phyloP scores from a whole-genome alignment of 1,140 invertebrate genomes.

The Marisa cornuarietis region DNA sequence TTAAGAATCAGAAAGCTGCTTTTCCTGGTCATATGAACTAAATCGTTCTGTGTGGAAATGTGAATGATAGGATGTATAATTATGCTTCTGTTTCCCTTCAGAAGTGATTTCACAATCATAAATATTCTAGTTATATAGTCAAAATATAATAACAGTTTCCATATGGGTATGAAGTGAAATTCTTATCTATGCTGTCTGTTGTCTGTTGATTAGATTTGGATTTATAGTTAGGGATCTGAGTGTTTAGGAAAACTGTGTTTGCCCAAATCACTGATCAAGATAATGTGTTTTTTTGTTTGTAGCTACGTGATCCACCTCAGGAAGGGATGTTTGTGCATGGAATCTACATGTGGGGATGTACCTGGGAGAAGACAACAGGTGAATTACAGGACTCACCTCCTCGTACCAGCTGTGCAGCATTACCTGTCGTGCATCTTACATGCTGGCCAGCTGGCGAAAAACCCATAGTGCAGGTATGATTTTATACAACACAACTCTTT shows the following conservation, averaged over 20 bases:
- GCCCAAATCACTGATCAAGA: background rate
- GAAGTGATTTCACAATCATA: background rate
- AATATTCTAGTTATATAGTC: background rate
- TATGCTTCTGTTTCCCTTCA: background rate
- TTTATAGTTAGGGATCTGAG: background rate
- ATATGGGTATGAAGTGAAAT: background rate
- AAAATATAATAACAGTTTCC: background rate
- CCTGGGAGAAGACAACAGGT: slow-evolving; percentile 65
- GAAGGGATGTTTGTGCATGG: slow-evolving; percentile 67
- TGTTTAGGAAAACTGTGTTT: background rate
- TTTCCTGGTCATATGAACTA: no score
- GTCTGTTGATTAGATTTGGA: no score
- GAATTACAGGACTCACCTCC: slow-evolving; percentile 63
- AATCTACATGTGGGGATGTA: slow-evolving; percentile 65
- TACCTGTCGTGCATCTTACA: slow-evolving; percentile 65
- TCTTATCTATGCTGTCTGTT: no score
- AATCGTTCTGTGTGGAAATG: no score
- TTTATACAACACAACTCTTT: no score
- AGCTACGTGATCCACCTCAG: slow-evolving; percentile 65
- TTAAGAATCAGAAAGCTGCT: no score
- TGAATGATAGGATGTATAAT: no score
- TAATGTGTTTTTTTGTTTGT: background rate
- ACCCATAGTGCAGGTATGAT: slow-evolving; percentile 31
- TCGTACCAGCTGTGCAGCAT: slow-evolving; percentile 49
- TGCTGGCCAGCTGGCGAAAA: slow-evolving; percentile 63